Conservation (phyloP, 2,113 vertebrate genomes). For the Piprites chloris region DNA sequence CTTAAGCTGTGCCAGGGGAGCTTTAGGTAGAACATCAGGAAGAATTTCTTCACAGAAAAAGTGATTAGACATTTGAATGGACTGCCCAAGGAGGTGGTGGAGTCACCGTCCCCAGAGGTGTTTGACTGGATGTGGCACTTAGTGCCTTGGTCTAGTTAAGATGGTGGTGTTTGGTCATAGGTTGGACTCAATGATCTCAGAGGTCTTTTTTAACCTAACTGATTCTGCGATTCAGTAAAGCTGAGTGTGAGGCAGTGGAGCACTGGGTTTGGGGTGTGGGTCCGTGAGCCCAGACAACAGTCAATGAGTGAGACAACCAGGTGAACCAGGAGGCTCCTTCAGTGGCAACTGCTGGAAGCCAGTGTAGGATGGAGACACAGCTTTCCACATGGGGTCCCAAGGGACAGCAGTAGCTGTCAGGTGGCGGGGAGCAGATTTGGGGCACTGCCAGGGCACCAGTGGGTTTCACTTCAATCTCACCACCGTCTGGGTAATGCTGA, state of each 20-base stretch:
- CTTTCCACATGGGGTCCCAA: fast-evolving
- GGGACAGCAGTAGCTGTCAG: not conserved
- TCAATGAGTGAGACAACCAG: fast-evolving
- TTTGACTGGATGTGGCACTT: not conserved
- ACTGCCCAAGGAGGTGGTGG: not conserved
- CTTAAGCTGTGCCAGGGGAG: not conserved
- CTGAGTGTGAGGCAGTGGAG: not conserved
- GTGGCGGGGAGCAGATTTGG: not conserved
- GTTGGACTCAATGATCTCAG: not conserved
- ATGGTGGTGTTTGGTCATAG: not conserved
- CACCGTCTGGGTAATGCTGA: not conserved
- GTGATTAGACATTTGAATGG: not conserved
- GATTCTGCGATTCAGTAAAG: not conserved
- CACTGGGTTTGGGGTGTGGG: not conserved
- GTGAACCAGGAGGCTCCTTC: fast-evolving
- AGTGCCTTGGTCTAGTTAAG: not conserved
- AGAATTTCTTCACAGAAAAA: not conserved
- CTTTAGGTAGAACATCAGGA: not conserved
- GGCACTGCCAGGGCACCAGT: not conserved
- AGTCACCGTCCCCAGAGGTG: not conserved
- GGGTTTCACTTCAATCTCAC: fast-evolving
- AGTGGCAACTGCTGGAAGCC: not conserved
- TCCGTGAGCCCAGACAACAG: fast-evolving
- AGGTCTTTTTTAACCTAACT: not conserved
- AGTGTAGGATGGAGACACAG: too few species aligned